A percentile compares a stretch with the other conserved stretches of the same genome.
Evolutionary conservation across 2,888 invertebrate genomes (phyloP).

Genomic region (Amblyjoppa fuscipennis): DNA sequence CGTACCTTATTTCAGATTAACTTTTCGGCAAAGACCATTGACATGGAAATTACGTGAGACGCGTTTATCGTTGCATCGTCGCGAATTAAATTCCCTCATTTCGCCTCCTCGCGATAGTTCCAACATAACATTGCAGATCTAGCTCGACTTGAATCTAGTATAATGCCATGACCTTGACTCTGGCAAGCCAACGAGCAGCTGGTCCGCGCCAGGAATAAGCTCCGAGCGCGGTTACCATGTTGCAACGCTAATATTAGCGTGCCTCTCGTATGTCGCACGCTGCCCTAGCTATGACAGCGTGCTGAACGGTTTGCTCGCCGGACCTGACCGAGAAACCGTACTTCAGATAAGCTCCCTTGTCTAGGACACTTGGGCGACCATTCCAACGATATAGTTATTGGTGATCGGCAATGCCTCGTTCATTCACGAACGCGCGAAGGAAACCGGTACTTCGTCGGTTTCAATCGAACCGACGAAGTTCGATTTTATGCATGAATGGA

Average conservation of each 20-base stretch:
- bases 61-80: not conserved
- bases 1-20: not conserved
- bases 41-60: not conserved
- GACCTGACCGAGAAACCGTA: constrained; percentile 60
- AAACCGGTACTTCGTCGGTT: constrained; percentile 26
- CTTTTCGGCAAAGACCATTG: not conserved
- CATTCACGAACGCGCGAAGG: not conserved
- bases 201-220: constrained; percentile 83
- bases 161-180: constrained; percentile 84
- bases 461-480: not conserved
- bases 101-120: constrained; percentile 9
- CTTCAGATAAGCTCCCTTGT: constrained; percentile 57
- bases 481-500: not conserved
- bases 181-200: constrained; percentile 81
- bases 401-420: not conserved
- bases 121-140: constrained; percentile 46
- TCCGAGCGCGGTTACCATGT: constrained; percentile 81
- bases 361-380: constrained; percentile 33
- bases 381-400: constrained; percentile 20
- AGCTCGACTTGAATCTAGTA: constrained; percentile 69
- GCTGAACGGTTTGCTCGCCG: constrained; percentile 48
- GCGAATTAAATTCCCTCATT: not conserved
- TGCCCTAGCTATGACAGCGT: constrained; percentile 62
- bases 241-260: constrained; percentile 84
- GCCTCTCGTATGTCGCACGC: constrained; percentile 61